These are phyloP conservation scores for Manduca sexta DNA, from an alignment of 1,140 invertebrate genomes.

Conservation along the genomic window DNA sequence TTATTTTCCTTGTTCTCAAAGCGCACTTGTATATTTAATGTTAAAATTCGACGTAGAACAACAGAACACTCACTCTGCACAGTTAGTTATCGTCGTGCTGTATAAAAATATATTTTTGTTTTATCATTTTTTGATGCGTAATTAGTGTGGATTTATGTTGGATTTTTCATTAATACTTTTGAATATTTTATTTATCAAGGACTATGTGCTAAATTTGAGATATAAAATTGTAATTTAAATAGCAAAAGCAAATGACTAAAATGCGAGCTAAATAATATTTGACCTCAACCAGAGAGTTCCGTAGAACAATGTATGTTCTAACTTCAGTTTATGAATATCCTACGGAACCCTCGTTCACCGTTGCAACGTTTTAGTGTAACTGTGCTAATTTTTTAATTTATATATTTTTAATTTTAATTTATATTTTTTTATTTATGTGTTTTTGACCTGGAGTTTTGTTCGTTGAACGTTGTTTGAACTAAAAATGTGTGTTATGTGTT, in stretches of 20 bases:
- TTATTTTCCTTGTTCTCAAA: too few species aligned
- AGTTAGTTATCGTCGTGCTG: conserved; percentile 69
- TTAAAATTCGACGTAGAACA: conserved; percentile 52
- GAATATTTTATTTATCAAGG: conserved; percentile 59
- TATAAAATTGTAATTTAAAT: conserved; percentile 9
- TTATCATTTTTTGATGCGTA: conserved; percentile 67
- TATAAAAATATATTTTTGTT: conserved; percentile 51
- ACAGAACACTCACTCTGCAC: conserved; percentile 60
- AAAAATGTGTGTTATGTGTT: conserved; percentile 70
- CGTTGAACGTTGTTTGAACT: conserved; percentile 62
- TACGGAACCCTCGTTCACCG: conserved; percentile 64
- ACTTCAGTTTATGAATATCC: conserved; percentile 25
- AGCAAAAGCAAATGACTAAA: conserved; percentile 42
- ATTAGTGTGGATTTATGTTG: conserved; percentile 70
- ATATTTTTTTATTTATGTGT: conserved; percentile 38
- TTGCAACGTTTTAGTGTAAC: conserved; percentile 57
- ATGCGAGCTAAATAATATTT: too few species aligned
- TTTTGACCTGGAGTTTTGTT: conserved; percentile 66
- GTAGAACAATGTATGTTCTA: conserved; percentile 39
- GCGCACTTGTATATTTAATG: background rate
- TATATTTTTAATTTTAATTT: conserved; percentile 10
- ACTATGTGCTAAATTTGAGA: conserved; percentile 45
- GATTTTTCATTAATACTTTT: conserved; percentile 58
- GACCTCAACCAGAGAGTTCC: conserved; percentile 43
- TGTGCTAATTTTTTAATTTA: conserved; percentile 56